Conservation (phyloP, 1,140 invertebrate genomes). For the Mesaphorura yosii region DNA sequence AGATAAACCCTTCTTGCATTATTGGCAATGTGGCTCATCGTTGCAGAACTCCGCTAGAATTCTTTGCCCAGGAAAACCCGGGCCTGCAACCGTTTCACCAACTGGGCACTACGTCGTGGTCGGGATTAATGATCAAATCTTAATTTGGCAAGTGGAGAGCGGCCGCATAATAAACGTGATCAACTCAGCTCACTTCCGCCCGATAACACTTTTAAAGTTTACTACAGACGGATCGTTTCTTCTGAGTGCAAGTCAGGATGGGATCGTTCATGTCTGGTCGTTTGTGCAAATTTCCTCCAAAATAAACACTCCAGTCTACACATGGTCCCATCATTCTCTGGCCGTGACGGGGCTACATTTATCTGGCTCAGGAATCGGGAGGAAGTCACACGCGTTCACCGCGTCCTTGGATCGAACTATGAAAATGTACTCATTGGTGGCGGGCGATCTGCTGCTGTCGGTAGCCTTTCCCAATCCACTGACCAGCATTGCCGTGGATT, state of each 20-base stretch:
- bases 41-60: conserved; percentile 41
- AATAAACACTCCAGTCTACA: conserved; percentile 39
- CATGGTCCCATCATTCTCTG: conserved; percentile 56
- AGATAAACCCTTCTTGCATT: conserved; percentile 28
- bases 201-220: conserved; percentile 59
- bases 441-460: conserved; percentile 54
- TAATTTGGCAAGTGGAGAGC: conserved; percentile 67
- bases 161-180: conserved; percentile 61
- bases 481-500: conserved; percentile 55
- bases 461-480: conserved; percentile 60
- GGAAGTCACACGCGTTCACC: conserved; percentile 56
- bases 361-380: conserved; percentile 42
- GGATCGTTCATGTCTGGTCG: conserved; percentile 65
- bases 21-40: conserved; percentile 30
- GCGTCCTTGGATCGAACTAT: conserved; percentile 68
- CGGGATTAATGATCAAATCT: conserved; percentile 65
- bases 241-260: conserved; percentile 66
- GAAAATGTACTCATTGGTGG: conserved; percentile 62
- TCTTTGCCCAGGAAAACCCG: conserved; percentile 63
- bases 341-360: conserved; percentile 60
- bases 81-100: conserved; percentile 52
- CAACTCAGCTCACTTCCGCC: conserved; percentile 63
- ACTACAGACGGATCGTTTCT: conserved; percentile 59
- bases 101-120: conserved; percentile 59
- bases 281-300: conserved; percentile 38